Base-by-base conservation (phyloP, 2,888 invertebrate species). In the Mallateleia sp. region DNA sequence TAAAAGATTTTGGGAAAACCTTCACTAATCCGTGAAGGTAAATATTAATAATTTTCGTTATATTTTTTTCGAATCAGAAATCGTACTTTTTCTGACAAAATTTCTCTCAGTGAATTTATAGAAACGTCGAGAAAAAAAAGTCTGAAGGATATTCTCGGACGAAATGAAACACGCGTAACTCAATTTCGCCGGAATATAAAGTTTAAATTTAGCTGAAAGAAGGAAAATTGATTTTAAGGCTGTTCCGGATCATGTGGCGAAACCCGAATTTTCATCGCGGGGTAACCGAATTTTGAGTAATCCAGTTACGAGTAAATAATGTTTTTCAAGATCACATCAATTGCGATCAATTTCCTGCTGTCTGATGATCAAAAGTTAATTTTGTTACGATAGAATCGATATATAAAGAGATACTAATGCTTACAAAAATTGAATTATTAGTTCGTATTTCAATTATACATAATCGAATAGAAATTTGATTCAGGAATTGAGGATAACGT, bases 171-270 rank as follows among this genome's bases (percentile, higher is more conserved):
- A 60, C 67, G 78, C 58, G 38, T 60, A 78, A 78, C 67, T 78
- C 67, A 60, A 78, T 78, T 78, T 4, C 4, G 50, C 50, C 25
- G 50, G 60, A 69, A 78, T 78, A 42, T 54, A 78, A 78, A 78
- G 50, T 78, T 78, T 32, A 67, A 78, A 78, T 78, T 67, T 60
- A 67, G 45, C 67, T 58, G 67, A 58, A 67, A 34, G 78, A 69
- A 69, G 28, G 25, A 20, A 67, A 78, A 69, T 78, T 78, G 47
- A 60, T 78, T 78, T 78, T 58, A 32, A 77, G 58, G 22, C 14
- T 56, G 67, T 78, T 78, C 78, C 32, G 66, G n/a, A 75, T 64
- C 28, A 28, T 25, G 45, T n/a, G 18, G 28, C 42, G 38, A 77
- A 66, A 66, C 25, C 42, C 25, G 24, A 62, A 62, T 62, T 75